A percentile compares a stretch with the other conserved stretches of the same genome.
Evolutionary conservation across 1,140 invertebrate species (phyloP).

Genomic region (Scaptodrosophila lebanonensis): DNA sequence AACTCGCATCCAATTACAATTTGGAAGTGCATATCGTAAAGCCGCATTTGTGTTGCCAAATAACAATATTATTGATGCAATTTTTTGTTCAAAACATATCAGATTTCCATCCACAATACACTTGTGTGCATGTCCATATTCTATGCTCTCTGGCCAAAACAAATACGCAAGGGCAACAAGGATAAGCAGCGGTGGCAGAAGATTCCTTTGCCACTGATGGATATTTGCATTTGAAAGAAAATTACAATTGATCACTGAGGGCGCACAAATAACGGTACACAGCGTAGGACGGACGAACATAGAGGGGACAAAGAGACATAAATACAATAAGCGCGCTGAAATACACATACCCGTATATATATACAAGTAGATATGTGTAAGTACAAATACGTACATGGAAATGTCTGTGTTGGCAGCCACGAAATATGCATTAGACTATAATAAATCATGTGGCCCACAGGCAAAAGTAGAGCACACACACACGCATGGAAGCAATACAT

Average conservation of each 20-base stretch:
- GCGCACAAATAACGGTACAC: constrained; percentile 12
- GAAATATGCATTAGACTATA: constrained; percentile 71
- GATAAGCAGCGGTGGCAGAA: neutral
- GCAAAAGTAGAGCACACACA: constrained; percentile 31
- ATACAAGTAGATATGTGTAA: neutral
- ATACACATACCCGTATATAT: neutral
- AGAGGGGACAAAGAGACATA: constrained; percentile 13
- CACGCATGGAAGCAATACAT: no score
- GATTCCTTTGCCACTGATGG: constrained; percentile 4
- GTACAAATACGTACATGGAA: neutral
- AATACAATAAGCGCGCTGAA: neutral
- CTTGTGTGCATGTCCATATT: constrained; percentile 25
- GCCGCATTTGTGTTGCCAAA: no score
- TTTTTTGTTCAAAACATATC: constrained; percentile 30
- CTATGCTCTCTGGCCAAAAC: constrained; percentile 44
- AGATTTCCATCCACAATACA: constrained; percentile 33
- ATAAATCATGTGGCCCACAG: constrained; percentile 60
- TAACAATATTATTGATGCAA: constrained; percentile 69
- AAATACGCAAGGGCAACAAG: constrained; percentile 26
- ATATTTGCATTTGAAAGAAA: constrained; percentile 71
- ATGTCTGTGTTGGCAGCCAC: constrained; percentile 26
- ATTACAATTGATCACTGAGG: constrained; percentile 64
- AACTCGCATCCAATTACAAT: neutral
- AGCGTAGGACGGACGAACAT: no score
- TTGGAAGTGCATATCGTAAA: no score